Base-by-base conservation (phyloP, 2,113 vertebrate species). In the Shinisaurus crocodilurus region DNA sequence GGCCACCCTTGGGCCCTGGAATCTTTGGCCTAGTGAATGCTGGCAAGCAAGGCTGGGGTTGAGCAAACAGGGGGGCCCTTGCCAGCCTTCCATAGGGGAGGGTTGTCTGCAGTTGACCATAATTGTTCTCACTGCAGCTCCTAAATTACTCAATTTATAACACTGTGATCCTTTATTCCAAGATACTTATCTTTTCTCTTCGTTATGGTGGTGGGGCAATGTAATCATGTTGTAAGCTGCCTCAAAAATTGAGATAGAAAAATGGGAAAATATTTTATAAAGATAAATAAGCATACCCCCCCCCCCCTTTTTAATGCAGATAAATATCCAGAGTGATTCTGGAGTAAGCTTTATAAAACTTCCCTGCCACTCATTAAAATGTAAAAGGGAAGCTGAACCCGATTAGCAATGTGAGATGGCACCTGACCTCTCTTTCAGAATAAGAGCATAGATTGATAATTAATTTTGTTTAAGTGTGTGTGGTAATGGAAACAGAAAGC, bases 401-500 rank as follows among this genome's bases (percentile, higher is more conserved):
- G 69, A 86, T 43, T 85, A 94, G 8, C 3, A 92, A 13, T 84
- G 83, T 90, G 34, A 89, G 2, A 50, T 92, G 27, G 27, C 34
- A 75, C 6, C 10, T 92, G 79, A 88, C 75, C 77, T 94, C 82
- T 88, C 1, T 81, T 91, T 90, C 80, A 88, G 74, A 91, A 5
- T 92, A 88, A 87, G 2, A 91, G 7, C 34, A 69, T 76, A 80
- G 13, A 34, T 20, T 91, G 45, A 69, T 88, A 91, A 90, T 91
- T 90, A 91, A 92, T 92, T 88, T 48, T 92, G 20, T 76, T 90
- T 81, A 88, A 90, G 3, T 90, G 90, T 54, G 90, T 54, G 63
- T 40, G 91, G 70, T 86, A 29, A 65, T 87, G 9, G 74, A 92
- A 95, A 94, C 40, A 93, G 90, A 90, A 91, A 89, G 1, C 23